These are phyloP conservation scores for Acrobeloides nanus DNA, from an alignment of 2,888 invertebrate genomes.

Conservation along the genomic window DNA sequence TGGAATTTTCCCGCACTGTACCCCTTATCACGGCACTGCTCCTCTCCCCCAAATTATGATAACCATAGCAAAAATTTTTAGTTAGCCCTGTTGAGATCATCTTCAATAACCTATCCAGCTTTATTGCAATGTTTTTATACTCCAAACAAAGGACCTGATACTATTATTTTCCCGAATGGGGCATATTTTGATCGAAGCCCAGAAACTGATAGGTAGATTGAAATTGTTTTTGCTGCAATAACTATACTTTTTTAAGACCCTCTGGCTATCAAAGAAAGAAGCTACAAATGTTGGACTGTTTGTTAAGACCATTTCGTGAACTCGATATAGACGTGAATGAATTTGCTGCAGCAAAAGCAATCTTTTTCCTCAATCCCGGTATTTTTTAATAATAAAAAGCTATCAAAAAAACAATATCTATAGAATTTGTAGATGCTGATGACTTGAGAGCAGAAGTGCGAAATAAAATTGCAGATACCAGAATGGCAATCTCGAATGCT, in stretches of 20 bases:
- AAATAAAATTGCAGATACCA: slow-evolving; percentile 30
- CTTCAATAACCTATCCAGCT: slow-evolving; percentile 50
- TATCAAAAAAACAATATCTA: too few relatives aligned
- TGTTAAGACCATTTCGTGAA: slow-evolving; percentile 44
- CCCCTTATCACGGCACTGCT: too few relatives aligned
- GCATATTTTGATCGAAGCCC: slow-evolving; percentile 47
- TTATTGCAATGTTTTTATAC: slow-evolving; percentile 49
- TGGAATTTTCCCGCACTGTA: too few relatives aligned
- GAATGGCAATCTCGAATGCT: slow-evolving; percentile 45
- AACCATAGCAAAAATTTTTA: slow-evolving; percentile 23
- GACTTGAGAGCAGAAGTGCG: slow-evolving; percentile 38
- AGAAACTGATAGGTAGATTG: slow-evolving; percentile 36
- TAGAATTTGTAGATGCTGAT: slow-evolving; percentile 48
- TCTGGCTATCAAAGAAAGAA: slow-evolving; percentile 34
- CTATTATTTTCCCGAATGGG: slow-evolving; percentile 50
- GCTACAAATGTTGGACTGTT: slow-evolving; percentile 48
- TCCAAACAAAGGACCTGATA: slow-evolving; percentile 44
- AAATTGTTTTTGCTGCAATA: background rate
- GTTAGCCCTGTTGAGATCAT: slow-evolving; percentile 47
- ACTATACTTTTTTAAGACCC: slow-evolving; percentile 35
- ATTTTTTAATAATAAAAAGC: too few relatives aligned
- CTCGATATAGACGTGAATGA: slow-evolving; percentile 46
- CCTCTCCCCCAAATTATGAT: too few relatives aligned
- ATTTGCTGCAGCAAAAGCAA: slow-evolving; percentile 50
- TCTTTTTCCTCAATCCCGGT: slow-evolving; percentile 53